Percentiles rank a stretch among this genome's conserved stretches.
Conservation (phyloP, 2,888 invertebrate genomes). For the Apamea sordens region DNA sequence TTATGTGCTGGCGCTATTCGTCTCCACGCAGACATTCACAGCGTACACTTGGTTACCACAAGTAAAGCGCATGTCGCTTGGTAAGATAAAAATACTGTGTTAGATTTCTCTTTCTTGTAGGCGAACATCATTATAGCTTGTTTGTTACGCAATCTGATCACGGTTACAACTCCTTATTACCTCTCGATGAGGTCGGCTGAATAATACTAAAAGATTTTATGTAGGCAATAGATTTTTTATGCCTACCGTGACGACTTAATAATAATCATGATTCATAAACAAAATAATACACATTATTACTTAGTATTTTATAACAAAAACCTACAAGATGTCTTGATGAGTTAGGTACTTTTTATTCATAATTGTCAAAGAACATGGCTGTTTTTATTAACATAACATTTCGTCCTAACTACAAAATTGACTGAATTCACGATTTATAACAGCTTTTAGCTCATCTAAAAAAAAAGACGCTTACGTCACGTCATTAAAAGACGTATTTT, state of each 20-base stretch:
- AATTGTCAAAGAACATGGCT: conserved; percentile 14
- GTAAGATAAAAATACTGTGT: no score
- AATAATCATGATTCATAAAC: neutral
- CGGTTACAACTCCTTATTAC: neutral
- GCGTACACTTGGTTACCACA: no score
- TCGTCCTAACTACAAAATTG: conserved; percentile 23
- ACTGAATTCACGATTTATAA: conserved; percentile 37
- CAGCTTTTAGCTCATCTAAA: conserved; percentile 40
- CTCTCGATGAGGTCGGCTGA: neutral
- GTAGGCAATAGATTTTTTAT: neutral
- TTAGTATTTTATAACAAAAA: conserved; percentile 5
- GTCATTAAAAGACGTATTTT: neutral
- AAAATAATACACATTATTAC: conserved; percentile 25
- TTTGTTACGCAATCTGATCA: neutral
- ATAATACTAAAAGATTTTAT: conserved; percentile 12
- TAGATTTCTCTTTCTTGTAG: no score
- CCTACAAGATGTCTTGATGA: conserved; percentile 15
- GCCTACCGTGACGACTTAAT: no score
- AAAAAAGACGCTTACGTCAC: neutral
- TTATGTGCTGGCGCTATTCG: no score
- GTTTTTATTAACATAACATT: conserved; percentile 36
- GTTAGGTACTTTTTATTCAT: conserved; percentile 9
- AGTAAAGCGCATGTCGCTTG: no score
- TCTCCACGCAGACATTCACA: no score
- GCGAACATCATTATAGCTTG: neutral